Conservation (phyloP, 2,888 invertebrate genomes). For the Caenorhabditis sp. region DNA sequence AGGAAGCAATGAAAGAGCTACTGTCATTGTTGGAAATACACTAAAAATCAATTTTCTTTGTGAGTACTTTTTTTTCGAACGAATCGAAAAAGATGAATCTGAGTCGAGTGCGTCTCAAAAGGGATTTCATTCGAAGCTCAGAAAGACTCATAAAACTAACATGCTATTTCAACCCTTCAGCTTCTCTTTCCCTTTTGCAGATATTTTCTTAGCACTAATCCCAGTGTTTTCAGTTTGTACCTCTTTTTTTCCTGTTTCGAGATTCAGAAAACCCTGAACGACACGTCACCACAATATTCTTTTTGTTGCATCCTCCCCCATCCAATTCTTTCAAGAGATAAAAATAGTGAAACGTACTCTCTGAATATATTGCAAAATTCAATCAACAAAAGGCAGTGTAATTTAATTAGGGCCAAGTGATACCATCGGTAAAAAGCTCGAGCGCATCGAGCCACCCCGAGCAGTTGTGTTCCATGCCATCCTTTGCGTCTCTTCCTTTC, state of each 20-base stretch:
- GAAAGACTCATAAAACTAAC: not conserved
- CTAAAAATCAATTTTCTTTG: too few relatives aligned
- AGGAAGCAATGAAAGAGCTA: too few relatives aligned
- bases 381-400: slow-evolving; percentile 59
- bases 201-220: slow-evolving; percentile 13
- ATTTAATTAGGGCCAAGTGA: slow-evolving; percentile 61
- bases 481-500: slow-evolving; percentile 52
- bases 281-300: not conserved
- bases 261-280: not conserved
- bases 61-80: not conserved
- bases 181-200: not conserved
- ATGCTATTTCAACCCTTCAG: not conserved
- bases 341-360: slow-evolving; percentile 60
- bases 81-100: not conserved
- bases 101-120: slow-evolving; percentile 1
- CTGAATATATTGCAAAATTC: slow-evolving; percentile 57
- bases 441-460: not conserved
- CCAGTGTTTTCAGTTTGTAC: not conserved
- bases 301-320: not conserved
- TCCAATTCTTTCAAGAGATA: slow-evolving; percentile 1
- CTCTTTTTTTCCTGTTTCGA: not conserved
- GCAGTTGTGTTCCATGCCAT: slow-evolving; percentile 44
- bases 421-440: slow-evolving; percentile 52
- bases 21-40: too few relatives aligned
- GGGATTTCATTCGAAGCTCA: not conserved